Percentiles rank a stretch among this genome's conserved stretches.
Conservation (phyloP, 2,888 invertebrate species). For the Euzophera pinguis region DNA sequence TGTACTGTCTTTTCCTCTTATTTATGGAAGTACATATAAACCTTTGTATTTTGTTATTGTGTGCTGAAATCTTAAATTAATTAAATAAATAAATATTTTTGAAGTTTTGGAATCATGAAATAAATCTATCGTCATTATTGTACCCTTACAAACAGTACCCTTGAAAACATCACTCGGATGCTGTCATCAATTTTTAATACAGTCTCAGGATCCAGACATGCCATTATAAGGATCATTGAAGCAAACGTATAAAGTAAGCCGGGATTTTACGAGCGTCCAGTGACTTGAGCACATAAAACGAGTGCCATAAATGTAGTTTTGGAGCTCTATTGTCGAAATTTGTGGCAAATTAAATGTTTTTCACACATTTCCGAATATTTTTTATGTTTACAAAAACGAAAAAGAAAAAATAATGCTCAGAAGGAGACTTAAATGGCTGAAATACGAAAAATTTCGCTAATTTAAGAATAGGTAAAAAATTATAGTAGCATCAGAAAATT, state of each 20-base stretch:
- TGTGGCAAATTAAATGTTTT: too few relatives aligned
- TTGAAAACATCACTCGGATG: conserved; percentile 27
- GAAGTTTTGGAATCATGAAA: too few relatives aligned
- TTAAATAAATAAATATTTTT: too few relatives aligned
- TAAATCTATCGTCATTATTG: too few relatives aligned
- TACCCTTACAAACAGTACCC: background rate
- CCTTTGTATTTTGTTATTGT: too few relatives aligned
- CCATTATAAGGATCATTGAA: conserved; percentile 55
- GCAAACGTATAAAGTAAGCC: conserved; percentile 49
- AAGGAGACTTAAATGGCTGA: too few relatives aligned
- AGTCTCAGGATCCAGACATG: conserved; percentile 42
- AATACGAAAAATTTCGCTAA: conserved; percentile 3
- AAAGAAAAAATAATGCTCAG: too few relatives aligned
- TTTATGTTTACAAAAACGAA: too few relatives aligned
- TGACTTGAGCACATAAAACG: conserved; percentile 29
- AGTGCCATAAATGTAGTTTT: background rate
- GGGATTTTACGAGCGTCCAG: conserved; percentile 60
- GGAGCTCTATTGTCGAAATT: background rate
- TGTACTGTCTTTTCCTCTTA: too few relatives aligned
- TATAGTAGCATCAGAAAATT: conserved; percentile 10
- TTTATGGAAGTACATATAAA: too few relatives aligned
- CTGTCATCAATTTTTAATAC: conserved; percentile 48
- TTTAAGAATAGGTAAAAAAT: conserved; percentile 17
- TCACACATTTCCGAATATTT: too few relatives aligned
- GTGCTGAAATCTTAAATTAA: too few relatives aligned